A percentile compares a stretch with the other conserved stretches of the same genome.
phyloP scores from a whole-genome alignment of 1,140 invertebrate genomes.

The Anastrepha obliqua region DNA sequence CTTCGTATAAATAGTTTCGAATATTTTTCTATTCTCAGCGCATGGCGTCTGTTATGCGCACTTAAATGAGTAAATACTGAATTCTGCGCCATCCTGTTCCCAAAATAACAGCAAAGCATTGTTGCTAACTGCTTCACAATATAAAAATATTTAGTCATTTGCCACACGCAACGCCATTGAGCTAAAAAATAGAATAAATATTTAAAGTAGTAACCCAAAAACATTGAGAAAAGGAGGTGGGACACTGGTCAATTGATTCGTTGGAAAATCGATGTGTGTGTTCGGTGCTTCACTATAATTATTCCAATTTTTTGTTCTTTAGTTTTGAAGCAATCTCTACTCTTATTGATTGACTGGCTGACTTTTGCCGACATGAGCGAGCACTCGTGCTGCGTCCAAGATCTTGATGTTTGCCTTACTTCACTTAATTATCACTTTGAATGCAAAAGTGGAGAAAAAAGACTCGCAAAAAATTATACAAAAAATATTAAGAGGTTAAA shows the following conservation, averaged over 20 bases:
- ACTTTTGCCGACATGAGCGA: not conserved
- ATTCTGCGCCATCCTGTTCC: not conserved
- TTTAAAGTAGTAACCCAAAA: not conserved
- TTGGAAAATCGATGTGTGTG: conserved; percentile 61
- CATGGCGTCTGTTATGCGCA: not conserved
- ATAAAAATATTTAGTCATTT: conserved; percentile 26
- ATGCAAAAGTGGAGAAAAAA: conserved; percentile 67
- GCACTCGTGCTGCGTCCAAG: not conserved
- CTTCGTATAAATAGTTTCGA: not conserved
- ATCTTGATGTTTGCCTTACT: conserved; percentile 54
- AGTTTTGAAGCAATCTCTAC: not conserved
- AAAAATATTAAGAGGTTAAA: conserved; percentile 10
- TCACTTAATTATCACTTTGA: conserved; percentile 66
- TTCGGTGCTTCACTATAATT: conserved; percentile 45
- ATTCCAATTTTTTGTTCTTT: not conserved
- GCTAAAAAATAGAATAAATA: conserved; percentile 1
- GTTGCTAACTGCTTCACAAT: conserved; percentile 17
- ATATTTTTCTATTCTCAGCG: not conserved
- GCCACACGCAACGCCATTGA: conserved; percentile 28
- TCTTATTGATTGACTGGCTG: not conserved
- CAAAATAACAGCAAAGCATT: not conserved
- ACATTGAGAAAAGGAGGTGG: not conserved
- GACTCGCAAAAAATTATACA: not conserved
- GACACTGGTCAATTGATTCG: conserved; percentile 46
- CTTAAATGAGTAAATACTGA: not conserved